Evolutionary conservation across 2,797 vertebrate genomes (phyloP), one percentile per base, ranked within the genome.

Genomic region (Chaunax sp.): DNA sequence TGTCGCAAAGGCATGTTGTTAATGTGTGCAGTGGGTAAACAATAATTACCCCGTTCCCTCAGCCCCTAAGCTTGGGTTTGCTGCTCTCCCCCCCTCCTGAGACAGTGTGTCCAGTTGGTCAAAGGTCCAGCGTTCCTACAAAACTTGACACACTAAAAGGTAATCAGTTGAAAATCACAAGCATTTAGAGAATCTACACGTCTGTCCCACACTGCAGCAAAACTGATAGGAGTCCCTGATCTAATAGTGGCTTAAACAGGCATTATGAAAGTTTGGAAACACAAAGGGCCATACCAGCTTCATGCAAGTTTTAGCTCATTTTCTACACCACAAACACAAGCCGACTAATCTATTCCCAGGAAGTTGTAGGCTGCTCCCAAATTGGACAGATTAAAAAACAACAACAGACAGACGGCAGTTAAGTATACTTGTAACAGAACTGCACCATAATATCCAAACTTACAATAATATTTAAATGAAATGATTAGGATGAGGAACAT

Each of bases 111-210:
- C 97, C 97, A 96, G 96, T 98, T 98, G 98, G 97, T 96, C 97
- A 98, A 98, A 99, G 96, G 97, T 98, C 97, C 97, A 98, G 95
- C 95, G 94, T 95, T 95, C 97, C 97, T 97, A 96, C 93, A 94
- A 94, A 93, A 94, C 94, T 93, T 87, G 90, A 96, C 93, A 95
- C 92, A 96, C 95, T 95, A 93, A 90, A 95, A 96, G 94, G 94
- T 68, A 92, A 83, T 90, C 81, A 90, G 77, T 88, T 84, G 83
- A 60, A 82, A 92, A 89, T 85, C 87, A 93, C 90, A 92, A 66
- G 84, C 86, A 93, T 84, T 89, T 83, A 90, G 89, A 84, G 84
- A 90, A 81, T 90, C 65, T 87, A 77, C 87, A 83, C 69, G 82
- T 76, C 68, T 85, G 77, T 85, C 90, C 90, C 92, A 91, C 86